Conservation (phyloP, 2,888 invertebrate species). For the Phania funesta region DNA sequence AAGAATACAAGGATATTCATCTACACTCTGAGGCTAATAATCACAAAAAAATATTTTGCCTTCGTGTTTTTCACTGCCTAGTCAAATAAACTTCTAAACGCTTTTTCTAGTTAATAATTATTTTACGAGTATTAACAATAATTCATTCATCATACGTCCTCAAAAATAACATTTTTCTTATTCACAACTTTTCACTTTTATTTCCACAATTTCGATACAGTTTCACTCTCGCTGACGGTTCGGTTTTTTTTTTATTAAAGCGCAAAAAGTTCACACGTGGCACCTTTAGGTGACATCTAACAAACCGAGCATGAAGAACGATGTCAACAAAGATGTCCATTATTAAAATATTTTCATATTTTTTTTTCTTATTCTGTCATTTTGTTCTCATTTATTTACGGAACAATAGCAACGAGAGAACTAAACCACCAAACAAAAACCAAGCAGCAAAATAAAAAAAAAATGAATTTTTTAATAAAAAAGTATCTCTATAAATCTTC, state of each 20-base stretch:
- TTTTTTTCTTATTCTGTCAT: conserved; percentile 8
- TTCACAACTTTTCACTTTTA: no score
- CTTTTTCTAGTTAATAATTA: no score
- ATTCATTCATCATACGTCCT: no score
- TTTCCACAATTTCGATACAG: no score
- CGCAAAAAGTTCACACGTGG: conserved; percentile 34
- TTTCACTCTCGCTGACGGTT: no score
- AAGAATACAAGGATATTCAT: no score
- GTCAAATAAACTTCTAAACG: no score
- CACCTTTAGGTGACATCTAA: conserved; percentile 54
- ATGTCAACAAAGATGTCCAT: conserved; percentile 51
- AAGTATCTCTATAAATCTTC: conserved; percentile 44
- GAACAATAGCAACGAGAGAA: background rate
- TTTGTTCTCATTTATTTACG: background rate
- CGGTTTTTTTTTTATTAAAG: conserved; percentile 1
- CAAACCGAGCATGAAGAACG: conserved; percentile 44
- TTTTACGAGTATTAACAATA: no score
- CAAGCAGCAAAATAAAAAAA: conserved; percentile 31
- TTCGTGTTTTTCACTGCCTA: no score
- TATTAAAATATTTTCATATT: conserved; percentile 19
- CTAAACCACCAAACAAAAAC: background rate
- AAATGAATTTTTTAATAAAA: background rate
- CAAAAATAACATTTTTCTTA: no score
- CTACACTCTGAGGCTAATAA: no score
- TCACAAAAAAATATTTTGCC: no score